Evolutionary conservation across 2,797 vertebrate species (phyloP), one percentile per base, ranked within the genome.

Genomic region (Discoglossus pictus): DNA sequence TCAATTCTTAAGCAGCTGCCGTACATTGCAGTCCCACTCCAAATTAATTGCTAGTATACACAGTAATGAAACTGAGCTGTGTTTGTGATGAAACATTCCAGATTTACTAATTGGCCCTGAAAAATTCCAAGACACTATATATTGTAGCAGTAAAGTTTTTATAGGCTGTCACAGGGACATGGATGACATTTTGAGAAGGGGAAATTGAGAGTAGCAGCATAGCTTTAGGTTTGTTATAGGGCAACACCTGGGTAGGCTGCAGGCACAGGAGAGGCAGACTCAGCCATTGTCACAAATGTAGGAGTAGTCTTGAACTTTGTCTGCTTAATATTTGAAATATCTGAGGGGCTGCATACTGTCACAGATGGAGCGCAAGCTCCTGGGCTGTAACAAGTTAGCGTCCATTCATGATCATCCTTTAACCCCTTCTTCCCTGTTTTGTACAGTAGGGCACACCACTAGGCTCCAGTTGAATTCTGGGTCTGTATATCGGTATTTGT

Each of bases 401-500:
- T 59, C 54, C n/a, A 52, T 65, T 42, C n/a, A n/a, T 75, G 38
- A n/a, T 13, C 46, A 24, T 18, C 52, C 68, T 58, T 56, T 31
- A 31, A 31, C 4, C 27, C 43, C 52, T 58, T 35, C 52, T 62
- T 66, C 65, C 68, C 74, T 71, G 68, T 71, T 48, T 73, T 74
- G 58, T 72, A 73, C 74, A 73, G 58, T 66, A 75, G 74, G 76
- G 74, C 73, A 70, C 74, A 63, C 77, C 75, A 69, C 62, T 75
- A 54, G 72, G 75, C 67, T 78, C 59, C 74, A 74, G 76, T 68
- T 77, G 78, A 81, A 80, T 80, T 80, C 82, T 76, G 67, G 78
- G 77, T 80, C 77, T 84, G 76, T 86, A 76, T 81, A 79, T 82
- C 75, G 77, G 83, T 83, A 81, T 80, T 76, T 54, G 83, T 84